phyloP scores from a whole-genome alignment of 2,797 vertebrate genomes.

The Cyclopterus lumpus region DNA sequence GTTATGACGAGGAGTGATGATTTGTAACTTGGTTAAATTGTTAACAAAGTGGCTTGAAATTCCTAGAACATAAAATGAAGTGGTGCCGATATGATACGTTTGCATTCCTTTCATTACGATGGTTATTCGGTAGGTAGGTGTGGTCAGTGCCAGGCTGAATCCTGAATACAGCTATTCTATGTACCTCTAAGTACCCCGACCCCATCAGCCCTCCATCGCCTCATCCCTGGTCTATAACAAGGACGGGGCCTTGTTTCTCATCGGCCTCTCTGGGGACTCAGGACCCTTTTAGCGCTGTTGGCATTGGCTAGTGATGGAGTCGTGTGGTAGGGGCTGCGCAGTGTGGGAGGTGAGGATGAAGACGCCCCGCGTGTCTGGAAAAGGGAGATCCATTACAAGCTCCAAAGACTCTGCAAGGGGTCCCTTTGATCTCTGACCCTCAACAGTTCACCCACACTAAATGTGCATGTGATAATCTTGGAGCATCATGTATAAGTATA shows the following conservation, averaged over 20 bases:
- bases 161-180: no score
- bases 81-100: neutral
- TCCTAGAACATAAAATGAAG: neutral
- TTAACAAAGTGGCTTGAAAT: neutral
- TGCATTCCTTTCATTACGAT: neutral
- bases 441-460: conserved; percentile 16
- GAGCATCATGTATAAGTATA: conserved; percentile 13
- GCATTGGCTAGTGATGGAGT: conserved; percentile 5
- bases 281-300: neutral
- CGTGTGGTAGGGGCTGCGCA: neutral
- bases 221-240: conserved; percentile 1
- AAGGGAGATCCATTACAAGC: conserved; percentile 54
- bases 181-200: no score
- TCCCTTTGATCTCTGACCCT: conserved; percentile 52
- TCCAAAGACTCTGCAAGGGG: conserved; percentile 42
- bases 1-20: neutral
- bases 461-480: conserved; percentile 40
- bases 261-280: conserved; percentile 7
- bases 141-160: no score
- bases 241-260: neutral
- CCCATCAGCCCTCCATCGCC: neutral
- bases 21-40: neutral
- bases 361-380: conserved; percentile 5
- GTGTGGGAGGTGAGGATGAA: conserved; percentile 22
- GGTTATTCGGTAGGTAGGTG: no score